Base-by-base conservation (phyloP, 2,797 vertebrate species). In the Myotis planiceps region DNA sequence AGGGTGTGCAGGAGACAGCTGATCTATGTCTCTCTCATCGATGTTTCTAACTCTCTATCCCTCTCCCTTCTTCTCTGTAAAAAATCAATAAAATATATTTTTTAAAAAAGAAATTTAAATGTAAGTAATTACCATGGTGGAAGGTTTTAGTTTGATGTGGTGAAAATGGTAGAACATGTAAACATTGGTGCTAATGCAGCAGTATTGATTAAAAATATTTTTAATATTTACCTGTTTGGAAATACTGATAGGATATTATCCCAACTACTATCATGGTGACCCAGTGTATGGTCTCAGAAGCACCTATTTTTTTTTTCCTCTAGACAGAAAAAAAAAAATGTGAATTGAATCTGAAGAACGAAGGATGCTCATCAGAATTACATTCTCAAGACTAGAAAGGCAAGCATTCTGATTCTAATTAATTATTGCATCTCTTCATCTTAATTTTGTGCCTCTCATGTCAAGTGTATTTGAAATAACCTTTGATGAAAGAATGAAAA, bases 291-390 rank as follows among this genome's bases (percentile, higher is more conserved):
- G 14, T 83, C 32, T 25, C 53, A 82, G 37, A 76, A 0, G 4
- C 12, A 39, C 0, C 8, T 19, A 7, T 3, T 87, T 94, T 90
- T 94, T 94, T 88, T 92, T 86, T 13, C 12, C 8, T n/a, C 21
- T 37, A 29, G 6, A 45, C 32, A 29, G 19, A 96, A 92, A 87
- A 95, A 94, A 65, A 91, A 96, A 92, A 19, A 39, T 75, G 1
- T 13, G 18, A n/a, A 2, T 29, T 74, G 21, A 1, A 29, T 5
- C 16, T 29, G 9, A 78, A 42, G 16, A 69, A 55, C 13, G 1
- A 86, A 94, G 9, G 12, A 13, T 69, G 12, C 0, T 94, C n/a
- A 82, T 39, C 42, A 53, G 12, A 92, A 92, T 78, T 79, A 32
- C 19, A 68, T 85, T 76, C 49, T 69, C 34, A 68, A 68, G 21